Base-by-base conservation (phyloP, 2,888 invertebrate genomes). In the Ennomos erosarius region DNA sequence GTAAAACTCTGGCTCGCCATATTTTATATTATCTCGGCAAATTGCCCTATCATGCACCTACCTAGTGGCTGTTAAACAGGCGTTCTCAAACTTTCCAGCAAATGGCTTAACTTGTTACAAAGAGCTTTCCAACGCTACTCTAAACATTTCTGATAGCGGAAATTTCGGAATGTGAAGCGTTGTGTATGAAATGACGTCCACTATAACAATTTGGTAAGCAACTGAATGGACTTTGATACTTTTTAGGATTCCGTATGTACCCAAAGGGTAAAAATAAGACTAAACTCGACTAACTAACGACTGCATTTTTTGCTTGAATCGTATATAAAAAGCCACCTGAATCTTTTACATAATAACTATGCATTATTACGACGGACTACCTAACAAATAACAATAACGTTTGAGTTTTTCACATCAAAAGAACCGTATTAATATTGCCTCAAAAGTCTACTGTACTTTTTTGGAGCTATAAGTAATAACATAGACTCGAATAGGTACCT, bases 41-140 rank as follows among this genome's bases (percentile, higher is more conserved):
- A 55, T 55, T 55, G 72, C 68, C 66, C 70, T 68, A 71, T 71
- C 70, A 71, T 73, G 66, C 69, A 69, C 67, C 68, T 68, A 67
- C 64, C 64, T 65, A 67, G 66, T 52, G 43, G 46, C 48, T 52
- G 55, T 43, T 58, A 37, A 69, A 67, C 71, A 70, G 65, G 66
- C 62, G 65, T 62, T 66, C 53, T 53, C 51, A 63, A 79, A 79
- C 74, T 77, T 78, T 62, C 51, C 68, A 11, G 43, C 64, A 64
- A 74, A 71, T 70, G 67, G 67, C 58, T 60, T 67, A 74, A 80
- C 74, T 77, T 74, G 62, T 62, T 71, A 72, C 72, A 73, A 70
- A 66, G 62, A 70, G 70, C 68, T 69, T 59, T 65, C 68, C 65
- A 51, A 62, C 52, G 57, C 50, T 53, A 55, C 59, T 55, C 56